These are phyloP conservation scores for Squalus acanthias DNA, from an alignment of 2,797 vertebrate genomes.

Conservation along the genomic window DNA sequence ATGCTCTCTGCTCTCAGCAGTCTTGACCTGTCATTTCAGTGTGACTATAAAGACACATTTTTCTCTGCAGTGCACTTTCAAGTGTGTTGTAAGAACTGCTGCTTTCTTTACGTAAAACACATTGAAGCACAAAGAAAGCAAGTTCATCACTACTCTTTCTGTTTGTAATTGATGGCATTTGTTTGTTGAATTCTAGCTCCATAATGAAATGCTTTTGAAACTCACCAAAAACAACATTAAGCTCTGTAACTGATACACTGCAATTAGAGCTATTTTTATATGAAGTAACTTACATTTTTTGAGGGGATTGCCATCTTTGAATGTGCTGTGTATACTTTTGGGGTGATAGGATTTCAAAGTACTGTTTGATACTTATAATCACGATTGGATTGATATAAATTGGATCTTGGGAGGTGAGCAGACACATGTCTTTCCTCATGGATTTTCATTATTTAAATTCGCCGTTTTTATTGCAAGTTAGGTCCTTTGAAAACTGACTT, in stretches of 20 bases:
- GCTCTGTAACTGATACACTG: background rate
- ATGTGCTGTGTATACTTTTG: background rate
- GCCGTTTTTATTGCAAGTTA: background rate
- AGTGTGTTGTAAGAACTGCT: background rate
- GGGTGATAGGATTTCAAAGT: background rate
- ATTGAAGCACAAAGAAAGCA: background rate
- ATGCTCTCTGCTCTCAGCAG: background rate
- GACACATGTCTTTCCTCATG: background rate
- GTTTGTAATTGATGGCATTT: background rate
- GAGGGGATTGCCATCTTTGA: background rate
- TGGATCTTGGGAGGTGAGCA: background rate
- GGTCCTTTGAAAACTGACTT: background rate
- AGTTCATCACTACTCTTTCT: background rate
- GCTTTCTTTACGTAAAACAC: background rate
- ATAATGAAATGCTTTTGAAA: background rate
- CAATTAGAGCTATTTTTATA: background rate
- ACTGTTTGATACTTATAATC: background rate
- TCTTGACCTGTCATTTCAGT: background rate
- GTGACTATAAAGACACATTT: background rate
- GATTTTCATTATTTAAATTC: background rate
- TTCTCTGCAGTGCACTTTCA: background rate
- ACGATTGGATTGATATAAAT: background rate
- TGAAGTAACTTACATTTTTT: background rate
- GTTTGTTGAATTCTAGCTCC: background rate
- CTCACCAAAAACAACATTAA: background rate